Conservation (phyloP, 2,113 vertebrate genomes). For the Cavia aperea region DNA sequence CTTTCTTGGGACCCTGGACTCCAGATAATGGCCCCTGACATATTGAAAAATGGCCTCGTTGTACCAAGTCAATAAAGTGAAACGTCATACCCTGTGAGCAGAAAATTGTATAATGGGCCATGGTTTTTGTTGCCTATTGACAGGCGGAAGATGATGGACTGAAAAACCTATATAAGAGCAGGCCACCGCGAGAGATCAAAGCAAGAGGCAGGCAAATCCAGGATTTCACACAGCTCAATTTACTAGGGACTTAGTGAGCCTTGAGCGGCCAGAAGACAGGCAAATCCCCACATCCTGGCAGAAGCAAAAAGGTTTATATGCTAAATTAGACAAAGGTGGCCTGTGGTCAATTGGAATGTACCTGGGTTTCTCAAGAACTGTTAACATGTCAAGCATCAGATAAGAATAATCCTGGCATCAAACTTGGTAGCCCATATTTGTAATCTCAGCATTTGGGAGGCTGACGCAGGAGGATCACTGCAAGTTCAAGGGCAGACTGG, state of each 20-base stretch:
- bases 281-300: background rate
- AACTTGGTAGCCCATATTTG: too few relatives aligned
- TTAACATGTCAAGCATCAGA: background rate
- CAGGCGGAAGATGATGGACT: background rate
- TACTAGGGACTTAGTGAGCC: background rate
- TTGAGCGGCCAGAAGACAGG: background rate
- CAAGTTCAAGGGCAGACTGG: too few relatives aligned
- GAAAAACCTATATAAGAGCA: background rate
- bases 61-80: slow-evolving; percentile 15
- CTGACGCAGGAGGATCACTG: too few relatives aligned
- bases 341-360: too few relatives aligned
- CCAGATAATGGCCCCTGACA: slow-evolving; percentile 30
- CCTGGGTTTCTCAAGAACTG: background rate
- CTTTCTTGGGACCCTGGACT: slow-evolving; percentile 19
- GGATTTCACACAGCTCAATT: background rate
- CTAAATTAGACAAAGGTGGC: background rate
- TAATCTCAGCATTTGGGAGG: too few relatives aligned
- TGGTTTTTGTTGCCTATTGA: background rate
- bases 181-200: background rate
- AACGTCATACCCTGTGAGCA: background rate
- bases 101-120: background rate
- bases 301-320: background rate
- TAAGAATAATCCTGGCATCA: background rate
- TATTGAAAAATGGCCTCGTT: slow-evolving; percentile 35
- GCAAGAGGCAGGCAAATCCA: background rate